phyloP scores from a whole-genome alignment of 2,113 vertebrate species.

The Balaeniceps rex region DNA sequence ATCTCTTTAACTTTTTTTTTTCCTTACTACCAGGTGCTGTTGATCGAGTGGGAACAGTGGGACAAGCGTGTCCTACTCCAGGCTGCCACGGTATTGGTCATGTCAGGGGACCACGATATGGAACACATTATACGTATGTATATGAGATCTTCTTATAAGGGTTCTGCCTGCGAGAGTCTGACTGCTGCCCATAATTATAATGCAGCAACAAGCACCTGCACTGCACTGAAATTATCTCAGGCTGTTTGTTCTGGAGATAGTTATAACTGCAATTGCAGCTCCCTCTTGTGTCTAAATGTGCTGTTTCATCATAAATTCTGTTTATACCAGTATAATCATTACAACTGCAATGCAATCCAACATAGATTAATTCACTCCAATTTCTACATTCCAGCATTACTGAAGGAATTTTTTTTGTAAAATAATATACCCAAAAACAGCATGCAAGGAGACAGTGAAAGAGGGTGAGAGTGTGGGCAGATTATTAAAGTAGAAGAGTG shows the following conservation, averaged over 20 bases:
- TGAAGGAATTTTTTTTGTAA: neutral
- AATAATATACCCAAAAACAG: neutral
- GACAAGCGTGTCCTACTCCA: constrained; percentile 85
- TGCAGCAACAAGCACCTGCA: neutral
- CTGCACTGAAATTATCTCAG: neutral
- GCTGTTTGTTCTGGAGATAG: neutral
- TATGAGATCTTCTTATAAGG: neutral
- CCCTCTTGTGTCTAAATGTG: constrained; percentile 50
- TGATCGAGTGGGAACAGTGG: constrained; percentile 67
- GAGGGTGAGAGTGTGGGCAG: neutral
- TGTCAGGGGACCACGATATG: constrained; percentile 84
- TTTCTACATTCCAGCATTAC: neutral
- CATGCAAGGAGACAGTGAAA: neutral
- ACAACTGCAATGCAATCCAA: neutral
- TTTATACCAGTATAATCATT: neutral
- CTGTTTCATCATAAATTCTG: neutral
- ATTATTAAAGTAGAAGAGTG: neutral
- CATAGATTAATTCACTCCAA: neutral
- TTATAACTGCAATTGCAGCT: constrained; percentile 13
- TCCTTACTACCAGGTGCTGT: constrained; percentile 16
- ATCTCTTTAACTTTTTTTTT: neutral
- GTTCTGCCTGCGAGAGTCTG: neutral
- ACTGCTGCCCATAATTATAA: neutral
- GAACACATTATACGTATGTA: constrained; percentile 88
- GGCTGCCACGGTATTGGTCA: constrained; percentile 88